phyloP scores from a whole-genome alignment of 2,113 vertebrate species.

The Marmota flaviventris region DNA sequence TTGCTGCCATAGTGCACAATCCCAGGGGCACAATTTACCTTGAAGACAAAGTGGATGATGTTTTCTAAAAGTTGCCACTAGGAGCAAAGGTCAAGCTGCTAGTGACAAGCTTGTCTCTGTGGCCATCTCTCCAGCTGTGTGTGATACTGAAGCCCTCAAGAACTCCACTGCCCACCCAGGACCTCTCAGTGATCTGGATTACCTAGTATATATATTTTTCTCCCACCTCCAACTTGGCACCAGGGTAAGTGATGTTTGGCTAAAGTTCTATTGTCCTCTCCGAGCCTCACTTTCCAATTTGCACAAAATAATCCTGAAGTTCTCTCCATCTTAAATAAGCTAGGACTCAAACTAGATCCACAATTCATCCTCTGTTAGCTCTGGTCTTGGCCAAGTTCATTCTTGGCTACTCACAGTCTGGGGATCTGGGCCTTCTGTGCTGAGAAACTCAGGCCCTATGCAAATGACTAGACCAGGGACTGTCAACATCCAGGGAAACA shows the following conservation, averaged over 20 bases:
- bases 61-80: background rate
- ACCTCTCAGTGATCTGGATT: background rate
- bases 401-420: background rate
- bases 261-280: background rate
- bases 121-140: background rate
- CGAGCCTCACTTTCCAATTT: slow-evolving; percentile 8
- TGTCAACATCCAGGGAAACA: slow-evolving; percentile 53
- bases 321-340: background rate
- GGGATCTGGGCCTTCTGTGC: background rate
- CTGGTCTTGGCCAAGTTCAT: background rate
- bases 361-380: background rate
- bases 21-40: background rate
- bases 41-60: background rate
- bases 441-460: background rate
- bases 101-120: background rate
- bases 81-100: background rate
- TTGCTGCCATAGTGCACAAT: background rate
- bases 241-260: background rate
- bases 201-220: background rate
- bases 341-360: background rate
- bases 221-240: background rate
- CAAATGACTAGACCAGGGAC: background rate
- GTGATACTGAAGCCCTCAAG: background rate
- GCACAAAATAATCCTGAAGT: background rate
- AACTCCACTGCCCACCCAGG: background rate